Percentiles rank a stretch among this genome's conserved stretches.
Conservation (phyloP, 2,888 invertebrate species). For the Cistogaster globosa region DNA sequence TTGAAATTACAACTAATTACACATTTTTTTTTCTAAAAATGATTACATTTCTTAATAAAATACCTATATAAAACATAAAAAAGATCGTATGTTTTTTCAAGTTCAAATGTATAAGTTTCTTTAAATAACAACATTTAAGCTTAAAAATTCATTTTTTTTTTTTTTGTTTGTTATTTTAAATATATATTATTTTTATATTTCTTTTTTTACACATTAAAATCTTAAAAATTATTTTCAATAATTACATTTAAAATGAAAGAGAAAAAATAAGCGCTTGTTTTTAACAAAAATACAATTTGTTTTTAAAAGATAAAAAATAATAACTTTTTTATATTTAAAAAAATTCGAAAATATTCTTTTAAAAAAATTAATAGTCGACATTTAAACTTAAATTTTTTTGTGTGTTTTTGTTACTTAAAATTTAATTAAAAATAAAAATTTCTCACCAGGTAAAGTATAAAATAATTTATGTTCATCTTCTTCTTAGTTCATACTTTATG, state of each 20-base stretch:
- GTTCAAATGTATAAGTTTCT: slow-evolving; percentile 58
- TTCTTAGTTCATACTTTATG: slow-evolving; percentile 33
- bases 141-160: slow-evolving; percentile 44
- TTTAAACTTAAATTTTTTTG: slow-evolving; percentile 22
- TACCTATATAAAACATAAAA: slow-evolving; percentile 57
- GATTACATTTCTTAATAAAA: slow-evolving; percentile 19
- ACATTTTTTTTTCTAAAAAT: not conserved
- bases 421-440: slow-evolving; percentile 53
- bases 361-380: slow-evolving; percentile 22
- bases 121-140: slow-evolving; percentile 64
- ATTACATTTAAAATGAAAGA: slow-evolving; percentile 60
- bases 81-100: slow-evolving; percentile 51
- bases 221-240: slow-evolving; percentile 64
- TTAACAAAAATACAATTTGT: slow-evolving; percentile 64
- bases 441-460: slow-evolving; percentile 51
- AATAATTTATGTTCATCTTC: slow-evolving; percentile 8
- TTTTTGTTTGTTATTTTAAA: slow-evolving; percentile 31
- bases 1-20: no score
- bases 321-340: slow-evolving; percentile 26
- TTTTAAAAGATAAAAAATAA: slow-evolving; percentile 44
- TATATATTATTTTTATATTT: slow-evolving; percentile 36
- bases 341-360: slow-evolving; percentile 47
- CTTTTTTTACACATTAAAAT: slow-evolving; percentile 62
- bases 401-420: slow-evolving; percentile 18
- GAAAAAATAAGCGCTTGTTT: slow-evolving; percentile 67